Evolutionary conservation across 2,888 invertebrate genomes (phyloP).

Genomic region (Sarcophaga subvicina): DNA sequence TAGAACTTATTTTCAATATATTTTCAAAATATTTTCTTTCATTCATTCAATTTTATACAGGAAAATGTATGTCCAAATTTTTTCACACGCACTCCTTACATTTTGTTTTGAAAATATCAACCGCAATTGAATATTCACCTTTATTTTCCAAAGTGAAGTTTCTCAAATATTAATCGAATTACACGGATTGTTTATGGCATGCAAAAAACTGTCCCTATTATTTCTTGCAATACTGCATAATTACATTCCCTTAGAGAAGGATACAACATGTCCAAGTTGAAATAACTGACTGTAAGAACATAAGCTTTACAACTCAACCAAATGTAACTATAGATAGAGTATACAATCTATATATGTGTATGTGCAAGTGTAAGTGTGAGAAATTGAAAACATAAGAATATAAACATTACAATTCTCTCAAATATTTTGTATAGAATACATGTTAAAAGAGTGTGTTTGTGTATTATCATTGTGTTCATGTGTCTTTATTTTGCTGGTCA

Average conservation of each 20-base stretch:
- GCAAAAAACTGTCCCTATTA: neutral
- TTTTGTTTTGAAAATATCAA: too few species aligned
- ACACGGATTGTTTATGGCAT: too few species aligned
- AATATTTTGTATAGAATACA: neutral
- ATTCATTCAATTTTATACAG: too few species aligned
- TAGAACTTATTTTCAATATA: too few species aligned
- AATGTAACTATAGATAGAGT: neutral
- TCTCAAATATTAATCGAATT: too few species aligned
- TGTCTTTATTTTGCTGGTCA: conserved; percentile 35
- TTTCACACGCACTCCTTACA: too few species aligned
- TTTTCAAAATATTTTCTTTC: too few species aligned
- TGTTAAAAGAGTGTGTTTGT: neutral
- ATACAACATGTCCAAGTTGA: conserved; percentile 5
- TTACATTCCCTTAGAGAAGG: neutral
- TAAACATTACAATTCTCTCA: conserved; percentile 43
- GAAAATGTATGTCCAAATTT: too few species aligned
- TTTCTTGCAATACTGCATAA: neutral
- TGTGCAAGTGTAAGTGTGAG: neutral
- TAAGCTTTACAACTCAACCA: conserved; percentile 4
- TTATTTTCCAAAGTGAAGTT: too few species aligned
- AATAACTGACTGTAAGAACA: conserved; percentile 34
- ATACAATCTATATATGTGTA: neutral
- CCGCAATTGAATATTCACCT: too few species aligned
- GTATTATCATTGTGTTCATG: too few species aligned
- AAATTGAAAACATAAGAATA: neutral